phyloP scores from a whole-genome alignment of 1,140 invertebrate genomes.

The Notospermus geniculatus region DNA sequence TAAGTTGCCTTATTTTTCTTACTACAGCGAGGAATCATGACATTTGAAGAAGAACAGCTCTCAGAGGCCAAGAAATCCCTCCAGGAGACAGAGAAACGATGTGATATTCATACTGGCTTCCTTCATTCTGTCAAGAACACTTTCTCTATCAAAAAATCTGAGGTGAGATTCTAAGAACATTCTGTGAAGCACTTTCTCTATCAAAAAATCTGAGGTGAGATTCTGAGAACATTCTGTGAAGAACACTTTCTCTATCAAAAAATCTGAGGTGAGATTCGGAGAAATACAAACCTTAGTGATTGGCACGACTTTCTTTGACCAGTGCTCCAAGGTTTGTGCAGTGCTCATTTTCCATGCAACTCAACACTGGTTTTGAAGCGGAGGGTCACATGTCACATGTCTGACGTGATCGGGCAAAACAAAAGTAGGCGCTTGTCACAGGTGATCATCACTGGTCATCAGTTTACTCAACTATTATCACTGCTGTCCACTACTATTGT shows the following conservation, averaged over 20 bases:
- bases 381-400: too few relatives aligned
- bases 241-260: constrained; percentile 10
- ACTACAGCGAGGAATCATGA: constrained; percentile 70
- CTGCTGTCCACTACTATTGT: too few relatives aligned
- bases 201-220: not conserved
- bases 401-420: too few relatives aligned
- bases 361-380: too few relatives aligned
- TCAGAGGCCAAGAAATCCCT: constrained; percentile 62
- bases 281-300: too few relatives aligned
- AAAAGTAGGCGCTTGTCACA: too few relatives aligned
- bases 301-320: too few relatives aligned
- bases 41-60: constrained; percentile 70
- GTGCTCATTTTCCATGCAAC: not conserved
- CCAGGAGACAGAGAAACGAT: constrained; percentile 66
- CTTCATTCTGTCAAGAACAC: constrained; percentile 35
- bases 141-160: constrained; percentile 8
- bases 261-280: constrained; percentile 13
- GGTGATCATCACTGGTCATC: too few relatives aligned
- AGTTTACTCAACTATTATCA: too few relatives aligned
- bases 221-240: constrained; percentile 41
- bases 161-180: constrained; percentile 13
- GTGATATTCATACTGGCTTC: constrained; percentile 49
- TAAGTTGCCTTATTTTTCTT: constrained; percentile 8
- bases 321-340: too few relatives aligned
- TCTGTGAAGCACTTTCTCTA: constrained; percentile 12